Evolutionary conservation across 1,140 invertebrate species (phyloP).

Genomic region (Diploscapter pachys): DNA sequence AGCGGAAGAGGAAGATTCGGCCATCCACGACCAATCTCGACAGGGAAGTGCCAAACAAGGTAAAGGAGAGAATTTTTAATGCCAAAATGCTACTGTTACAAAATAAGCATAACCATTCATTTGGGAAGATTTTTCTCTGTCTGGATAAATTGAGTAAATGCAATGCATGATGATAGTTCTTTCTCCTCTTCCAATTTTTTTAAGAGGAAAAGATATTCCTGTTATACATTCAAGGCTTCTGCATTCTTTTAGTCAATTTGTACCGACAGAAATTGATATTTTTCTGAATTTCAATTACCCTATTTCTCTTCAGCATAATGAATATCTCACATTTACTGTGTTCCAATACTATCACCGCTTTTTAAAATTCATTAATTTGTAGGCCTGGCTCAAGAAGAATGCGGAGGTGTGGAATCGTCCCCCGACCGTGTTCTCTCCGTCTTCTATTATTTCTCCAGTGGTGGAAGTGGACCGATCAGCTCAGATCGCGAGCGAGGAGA

Average conservation of each 20-base stretch:
- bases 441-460: constrained; percentile 9
- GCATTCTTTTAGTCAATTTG: too few relatives aligned
- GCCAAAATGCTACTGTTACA: not conserved
- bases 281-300: too few relatives aligned
- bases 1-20: constrained; percentile 18
- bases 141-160: too few relatives aligned
- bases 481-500: constrained; percentile 8
- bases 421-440: constrained; percentile 17
- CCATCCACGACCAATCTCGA: constrained; percentile 2
- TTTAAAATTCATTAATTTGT: constrained; percentile 11
- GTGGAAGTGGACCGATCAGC: constrained; percentile 15
- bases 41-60: constrained; percentile 14
- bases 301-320: too few relatives aligned
- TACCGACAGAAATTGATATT: too few relatives aligned
- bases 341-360: too few relatives aligned
- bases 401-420: constrained; percentile 36
- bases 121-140: too few relatives aligned
- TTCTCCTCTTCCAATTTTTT: too few relatives aligned
- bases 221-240: too few relatives aligned
- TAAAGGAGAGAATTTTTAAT: constrained; percentile 1
- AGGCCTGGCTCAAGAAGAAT: constrained; percentile 38
- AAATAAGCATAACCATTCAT: not conserved
- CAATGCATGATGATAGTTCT: too few relatives aligned
- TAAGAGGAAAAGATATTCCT: too few relatives aligned
- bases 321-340: too few relatives aligned